These are phyloP conservation scores for Germaria angustata DNA, from an alignment of 2,888 invertebrate species.

Conservation along the genomic window DNA sequence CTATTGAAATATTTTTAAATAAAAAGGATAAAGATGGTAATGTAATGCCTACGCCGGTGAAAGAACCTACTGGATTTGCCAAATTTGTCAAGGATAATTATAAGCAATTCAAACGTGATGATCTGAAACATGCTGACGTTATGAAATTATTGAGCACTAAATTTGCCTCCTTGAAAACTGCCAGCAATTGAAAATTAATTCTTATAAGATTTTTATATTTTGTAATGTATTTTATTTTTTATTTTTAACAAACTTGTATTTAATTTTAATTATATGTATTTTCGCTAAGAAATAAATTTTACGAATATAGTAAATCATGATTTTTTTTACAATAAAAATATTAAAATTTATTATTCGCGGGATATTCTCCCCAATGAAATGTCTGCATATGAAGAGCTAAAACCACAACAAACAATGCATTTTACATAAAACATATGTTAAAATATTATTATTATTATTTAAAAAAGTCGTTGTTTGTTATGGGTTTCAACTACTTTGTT, in stretches of 20 bases:
- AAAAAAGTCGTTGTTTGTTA: too few relatives aligned
- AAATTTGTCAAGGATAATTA: slow-evolving; percentile 80
- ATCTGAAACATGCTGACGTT: slow-evolving; percentile 76
- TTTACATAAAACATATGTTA: too few relatives aligned
- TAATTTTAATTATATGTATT: neutral
- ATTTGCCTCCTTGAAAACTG: slow-evolving; percentile 73
- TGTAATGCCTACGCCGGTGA: slow-evolving; percentile 74
- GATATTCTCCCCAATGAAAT: too few relatives aligned
- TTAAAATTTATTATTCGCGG: too few relatives aligned
- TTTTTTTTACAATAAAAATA: too few relatives aligned
- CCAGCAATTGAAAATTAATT: slow-evolving; percentile 27
- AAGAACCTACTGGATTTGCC: slow-evolving; percentile 77
- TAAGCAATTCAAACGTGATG: slow-evolving; percentile 73
- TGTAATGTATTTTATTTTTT: neutral
- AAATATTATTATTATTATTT: too few relatives aligned
- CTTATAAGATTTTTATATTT: neutral
- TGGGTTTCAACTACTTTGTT: too few relatives aligned
- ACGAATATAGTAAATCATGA: too few relatives aligned
- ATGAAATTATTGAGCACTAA: slow-evolving; percentile 78
- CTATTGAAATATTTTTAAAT: slow-evolving; percentile 76
- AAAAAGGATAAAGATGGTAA: slow-evolving; percentile 78
- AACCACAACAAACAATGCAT: too few relatives aligned
- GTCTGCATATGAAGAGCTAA: too few relatives aligned
- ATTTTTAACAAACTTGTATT: neutral
- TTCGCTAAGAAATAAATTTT: neutral